phyloP scores from a whole-genome alignment of 1,140 invertebrate species.

The Leptinotarsa texana region DNA sequence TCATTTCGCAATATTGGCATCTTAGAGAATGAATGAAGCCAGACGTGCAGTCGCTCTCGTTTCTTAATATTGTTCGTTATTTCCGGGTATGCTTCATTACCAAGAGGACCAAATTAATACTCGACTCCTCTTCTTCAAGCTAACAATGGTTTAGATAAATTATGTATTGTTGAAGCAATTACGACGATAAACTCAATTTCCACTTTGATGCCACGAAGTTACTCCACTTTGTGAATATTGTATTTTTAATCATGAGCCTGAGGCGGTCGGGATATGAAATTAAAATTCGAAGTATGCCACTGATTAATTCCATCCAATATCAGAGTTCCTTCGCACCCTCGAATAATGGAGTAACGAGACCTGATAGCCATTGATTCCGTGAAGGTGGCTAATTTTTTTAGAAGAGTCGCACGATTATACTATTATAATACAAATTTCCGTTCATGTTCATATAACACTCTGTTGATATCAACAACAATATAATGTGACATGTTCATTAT shows the following conservation, averaged over 20 bases:
- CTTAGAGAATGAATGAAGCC: too few species aligned
- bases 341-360: not conserved
- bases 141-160: not conserved
- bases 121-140: not conserved
- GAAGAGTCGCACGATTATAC: too few species aligned
- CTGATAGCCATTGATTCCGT: too few species aligned
- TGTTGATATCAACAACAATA: too few species aligned
- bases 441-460: too few species aligned
- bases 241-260: not conserved
- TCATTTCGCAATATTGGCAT: too few species aligned
- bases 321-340: not conserved
- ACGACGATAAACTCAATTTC: conserved; percentile 6
- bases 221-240: not conserved
- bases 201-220: not conserved
- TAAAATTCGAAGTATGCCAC: not conserved
- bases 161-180: conserved; percentile 6
- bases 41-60: not conserved
- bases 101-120: not conserved
- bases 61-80: not conserved
- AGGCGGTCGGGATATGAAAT: not conserved
- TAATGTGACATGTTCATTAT: too few species aligned
- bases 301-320: not conserved
- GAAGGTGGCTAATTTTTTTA: too few species aligned
- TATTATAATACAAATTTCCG: too few species aligned
- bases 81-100: not conserved